Evolutionary conservation across 1,140 invertebrate genomes (phyloP), one percentile per base, ranked within the genome.

Genomic region (Lepidurus couesii): DNA sequence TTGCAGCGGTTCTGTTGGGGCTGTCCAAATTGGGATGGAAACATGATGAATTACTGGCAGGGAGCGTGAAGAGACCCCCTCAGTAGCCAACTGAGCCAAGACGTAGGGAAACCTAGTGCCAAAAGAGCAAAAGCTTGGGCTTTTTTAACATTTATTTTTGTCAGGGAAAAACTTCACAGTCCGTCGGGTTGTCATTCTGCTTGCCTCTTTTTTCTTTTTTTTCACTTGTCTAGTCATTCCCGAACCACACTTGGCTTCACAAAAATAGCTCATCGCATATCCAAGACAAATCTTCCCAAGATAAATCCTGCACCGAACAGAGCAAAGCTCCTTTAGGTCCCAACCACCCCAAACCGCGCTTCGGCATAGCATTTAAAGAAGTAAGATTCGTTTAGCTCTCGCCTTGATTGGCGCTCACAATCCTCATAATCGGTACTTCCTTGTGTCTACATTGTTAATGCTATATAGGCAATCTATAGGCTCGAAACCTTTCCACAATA

Each of bases 71-170:
- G 6, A 65, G 53, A 65, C 16, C 16, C 53, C 53, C 21, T 65
- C 13, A 65, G 53, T 13, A 13, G 53, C 16, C 53, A 13, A 65
- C 9, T 16, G 53, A 21, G 21, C 53, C 53, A 65, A 65, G 13
- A 16, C 21, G 53, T 65, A 65, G 53, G 21, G 16, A 65, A 65
- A 65, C 21, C 53, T 16, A 65, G 53, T 65, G 53, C 53, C 53
- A 65, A 65, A 65, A 65, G 53, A 65, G 53, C 53, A 65, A 65
- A 65, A 21, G 34, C 34, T 21, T 65, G 53, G 21, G 21, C 16
- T 21, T 65, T 65, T 65, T 16, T 65, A 65, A 65, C 16, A 65
- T 65, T 65, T 65, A 65, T 65, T 65, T 65, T 65, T 65, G 53
- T 21, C 53, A 21, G 16, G 8, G 53, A 65, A n/a, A 13, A 16